These are phyloP conservation scores for Timema podura DNA, from an alignment of 2,888 invertebrate species.

Conservation along the genomic window DNA sequence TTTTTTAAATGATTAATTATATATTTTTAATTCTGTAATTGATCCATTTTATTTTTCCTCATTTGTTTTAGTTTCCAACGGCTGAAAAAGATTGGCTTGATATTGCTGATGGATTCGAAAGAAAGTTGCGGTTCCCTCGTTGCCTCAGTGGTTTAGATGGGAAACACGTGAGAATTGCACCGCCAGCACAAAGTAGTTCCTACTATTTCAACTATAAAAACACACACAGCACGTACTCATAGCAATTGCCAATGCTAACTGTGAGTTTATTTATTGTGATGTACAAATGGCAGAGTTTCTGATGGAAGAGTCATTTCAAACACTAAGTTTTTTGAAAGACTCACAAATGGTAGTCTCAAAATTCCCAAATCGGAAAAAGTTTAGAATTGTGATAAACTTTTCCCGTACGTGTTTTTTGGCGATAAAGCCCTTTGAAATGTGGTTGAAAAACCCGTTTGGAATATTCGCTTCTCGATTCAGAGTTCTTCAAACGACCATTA, in stretches of 20 bases:
- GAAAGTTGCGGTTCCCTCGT: constrained; percentile 19
- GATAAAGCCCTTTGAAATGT: constrained; percentile 30
- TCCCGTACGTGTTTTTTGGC: constrained; percentile 31
- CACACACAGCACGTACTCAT: constrained; percentile 31
- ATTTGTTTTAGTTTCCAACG: constrained; percentile 18
- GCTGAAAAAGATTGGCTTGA: constrained; percentile 9
- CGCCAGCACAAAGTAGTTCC: constrained; percentile 27
- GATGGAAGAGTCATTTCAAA: constrained; percentile 33
- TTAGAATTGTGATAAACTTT: constrained; percentile 23
- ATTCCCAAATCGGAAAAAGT: too few relatives aligned
- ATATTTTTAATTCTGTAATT: too few relatives aligned
- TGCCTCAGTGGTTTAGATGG: constrained; percentile 19
- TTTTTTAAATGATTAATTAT: too few relatives aligned
- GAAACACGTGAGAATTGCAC: constrained; percentile 18
- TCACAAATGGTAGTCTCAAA: constrained; percentile 25
- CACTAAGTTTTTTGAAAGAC: constrained; percentile 30
- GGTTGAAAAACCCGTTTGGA: constrained; percentile 22
- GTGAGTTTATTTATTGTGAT: constrained; percentile 32
- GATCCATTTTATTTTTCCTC: too few relatives aligned
- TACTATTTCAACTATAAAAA: constrained; percentile 31
- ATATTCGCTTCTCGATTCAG: too few relatives aligned
- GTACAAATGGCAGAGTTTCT: constrained; percentile 35
- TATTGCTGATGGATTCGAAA: constrained; percentile 10
- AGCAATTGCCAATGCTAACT: constrained; percentile 33
- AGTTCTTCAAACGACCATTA: too few relatives aligned